phyloP scores from a whole-genome alignment of 2,888 invertebrate genomes.

The Ichneumoninae sp. region DNA sequence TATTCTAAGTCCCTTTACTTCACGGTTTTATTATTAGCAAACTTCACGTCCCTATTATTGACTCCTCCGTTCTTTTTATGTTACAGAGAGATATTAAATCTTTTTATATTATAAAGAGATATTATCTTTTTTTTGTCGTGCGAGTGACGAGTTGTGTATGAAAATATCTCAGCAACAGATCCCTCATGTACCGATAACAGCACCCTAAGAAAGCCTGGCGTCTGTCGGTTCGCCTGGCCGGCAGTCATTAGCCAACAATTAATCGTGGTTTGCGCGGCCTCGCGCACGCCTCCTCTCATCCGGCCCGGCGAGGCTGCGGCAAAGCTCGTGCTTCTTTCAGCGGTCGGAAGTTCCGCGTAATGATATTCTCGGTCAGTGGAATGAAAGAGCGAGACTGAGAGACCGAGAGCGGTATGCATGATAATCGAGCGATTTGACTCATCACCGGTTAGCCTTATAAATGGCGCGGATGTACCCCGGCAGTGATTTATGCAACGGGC shows the following conservation, averaged over 20 bases:
- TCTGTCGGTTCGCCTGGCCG: constrained; percentile 2
- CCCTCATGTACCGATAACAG: background rate
- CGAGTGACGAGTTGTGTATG: too few species aligned
- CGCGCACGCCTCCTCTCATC: constrained; percentile 14
- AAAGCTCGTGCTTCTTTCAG: background rate
- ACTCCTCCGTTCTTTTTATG: too few species aligned
- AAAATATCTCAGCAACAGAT: too few species aligned
- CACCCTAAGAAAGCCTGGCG: background rate
- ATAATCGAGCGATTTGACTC: constrained; percentile 77
- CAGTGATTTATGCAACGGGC: constrained; percentile 74
- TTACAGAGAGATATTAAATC: too few species aligned
- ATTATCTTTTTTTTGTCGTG: too few species aligned
- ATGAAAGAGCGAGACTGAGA: constrained; percentile 23
- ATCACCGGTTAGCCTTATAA: constrained; percentile 76
- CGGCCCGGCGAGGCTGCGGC: constrained; percentile 2
- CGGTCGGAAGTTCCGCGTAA: constrained; percentile 12
- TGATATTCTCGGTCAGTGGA: constrained; percentile 29
- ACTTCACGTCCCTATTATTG: too few species aligned
- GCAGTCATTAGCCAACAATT: constrained; percentile 7
- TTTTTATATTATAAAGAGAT: too few species aligned
- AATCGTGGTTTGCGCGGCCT: constrained; percentile 4
- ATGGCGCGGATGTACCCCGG: constrained; percentile 73
- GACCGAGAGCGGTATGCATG: constrained; percentile 52
- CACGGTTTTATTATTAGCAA: too few species aligned
- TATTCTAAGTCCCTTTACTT: too few species aligned